Conservation (phyloP, 2,113 vertebrate genomes). For the western clawed frog (Xenopus tropicalis) region DNA sequence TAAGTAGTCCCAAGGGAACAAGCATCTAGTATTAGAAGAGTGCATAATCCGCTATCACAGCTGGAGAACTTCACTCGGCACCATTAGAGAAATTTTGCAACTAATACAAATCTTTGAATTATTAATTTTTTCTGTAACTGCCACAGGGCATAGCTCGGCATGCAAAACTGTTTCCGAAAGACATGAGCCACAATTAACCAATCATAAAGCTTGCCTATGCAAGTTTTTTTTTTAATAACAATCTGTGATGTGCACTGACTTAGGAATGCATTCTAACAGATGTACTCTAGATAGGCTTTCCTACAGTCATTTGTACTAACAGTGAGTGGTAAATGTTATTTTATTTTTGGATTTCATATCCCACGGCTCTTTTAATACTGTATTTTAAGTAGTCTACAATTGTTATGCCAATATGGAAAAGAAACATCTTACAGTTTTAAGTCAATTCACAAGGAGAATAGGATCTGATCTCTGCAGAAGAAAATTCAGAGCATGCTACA, state of each 20-base stretch:
- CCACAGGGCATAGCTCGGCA: constrained; percentile 11
- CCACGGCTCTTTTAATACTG: constrained; percentile 46
- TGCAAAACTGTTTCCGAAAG: constrained; percentile 11
- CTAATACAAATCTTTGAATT: constrained; percentile 21
- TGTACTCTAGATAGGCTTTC: constrained; percentile 53
- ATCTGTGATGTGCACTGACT: background rate
- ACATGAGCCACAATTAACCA: background rate
- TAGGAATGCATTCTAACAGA: constrained; percentile 44
- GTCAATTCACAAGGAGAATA: background rate
- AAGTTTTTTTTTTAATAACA: background rate
- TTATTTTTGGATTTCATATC: constrained; percentile 52
- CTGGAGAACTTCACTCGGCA: constrained; percentile 34
- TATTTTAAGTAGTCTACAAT: constrained; percentile 48
- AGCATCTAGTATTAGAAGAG: constrained; percentile 26
- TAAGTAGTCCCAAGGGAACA: constrained; percentile 26
- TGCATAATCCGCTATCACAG: constrained; percentile 42
- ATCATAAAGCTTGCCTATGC: background rate
- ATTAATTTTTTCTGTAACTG: constrained; percentile 9
- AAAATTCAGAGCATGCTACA: constrained; percentile 5
- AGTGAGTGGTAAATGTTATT: constrained; percentile 31
- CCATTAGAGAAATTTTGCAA: constrained; percentile 28
- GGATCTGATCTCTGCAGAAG: constrained; percentile 6
- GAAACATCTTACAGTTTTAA: constrained; percentile 32
- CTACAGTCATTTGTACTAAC: constrained; percentile 51
- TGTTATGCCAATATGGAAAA: constrained; percentile 22